These are phyloP conservation scores for Sitophilus oryzae DNA, from an alignment of 1,140 invertebrate species.

Conservation along the genomic window DNA sequence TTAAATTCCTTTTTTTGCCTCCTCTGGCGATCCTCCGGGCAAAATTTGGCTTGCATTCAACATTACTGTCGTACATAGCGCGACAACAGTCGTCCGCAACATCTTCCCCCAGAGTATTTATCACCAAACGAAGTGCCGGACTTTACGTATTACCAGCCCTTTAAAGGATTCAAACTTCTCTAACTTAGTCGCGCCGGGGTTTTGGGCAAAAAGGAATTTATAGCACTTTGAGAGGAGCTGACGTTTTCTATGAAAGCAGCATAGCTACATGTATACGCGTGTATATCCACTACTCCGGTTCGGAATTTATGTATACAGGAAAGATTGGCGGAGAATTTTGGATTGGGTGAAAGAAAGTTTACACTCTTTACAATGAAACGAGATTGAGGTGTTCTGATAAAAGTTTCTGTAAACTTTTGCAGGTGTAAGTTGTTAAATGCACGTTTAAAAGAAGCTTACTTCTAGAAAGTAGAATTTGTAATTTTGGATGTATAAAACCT, in stretches of 20 bases:
- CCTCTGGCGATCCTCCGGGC: too few relatives aligned
- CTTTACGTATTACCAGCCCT: conserved; percentile 24
- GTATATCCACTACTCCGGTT: too few relatives aligned
- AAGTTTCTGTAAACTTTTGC: too few relatives aligned
- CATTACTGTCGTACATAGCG: conserved; percentile 3
- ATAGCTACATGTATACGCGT: conserved; percentile 18
- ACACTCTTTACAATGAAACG: too few relatives aligned
- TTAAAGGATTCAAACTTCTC: conserved; percentile 23
- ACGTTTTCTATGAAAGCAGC: conserved; percentile 16
- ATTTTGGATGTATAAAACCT: too few relatives aligned
- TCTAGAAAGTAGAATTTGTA: too few relatives aligned
- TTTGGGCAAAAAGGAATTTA: conserved; percentile 25
- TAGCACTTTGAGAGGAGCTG: conserved; percentile 22
- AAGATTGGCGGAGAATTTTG: too few relatives aligned
- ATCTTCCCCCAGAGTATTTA: conserved; percentile 21
- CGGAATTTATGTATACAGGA: conserved; percentile 20
- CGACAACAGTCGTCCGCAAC: conserved; percentile 21
- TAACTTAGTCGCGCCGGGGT: conserved; percentile 24
- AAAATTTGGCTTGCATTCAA: conserved; percentile 16
- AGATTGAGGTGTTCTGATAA: too few relatives aligned
- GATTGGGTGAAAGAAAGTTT: too few relatives aligned
- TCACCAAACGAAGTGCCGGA: conserved; percentile 23
- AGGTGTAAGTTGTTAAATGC: too few relatives aligned
- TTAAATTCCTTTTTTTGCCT: too few relatives aligned
- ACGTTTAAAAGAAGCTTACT: too few relatives aligned